These are phyloP conservation scores for Helleia helle DNA, from an alignment of 2,888 invertebrate genomes.

Conservation along the genomic window DNA sequence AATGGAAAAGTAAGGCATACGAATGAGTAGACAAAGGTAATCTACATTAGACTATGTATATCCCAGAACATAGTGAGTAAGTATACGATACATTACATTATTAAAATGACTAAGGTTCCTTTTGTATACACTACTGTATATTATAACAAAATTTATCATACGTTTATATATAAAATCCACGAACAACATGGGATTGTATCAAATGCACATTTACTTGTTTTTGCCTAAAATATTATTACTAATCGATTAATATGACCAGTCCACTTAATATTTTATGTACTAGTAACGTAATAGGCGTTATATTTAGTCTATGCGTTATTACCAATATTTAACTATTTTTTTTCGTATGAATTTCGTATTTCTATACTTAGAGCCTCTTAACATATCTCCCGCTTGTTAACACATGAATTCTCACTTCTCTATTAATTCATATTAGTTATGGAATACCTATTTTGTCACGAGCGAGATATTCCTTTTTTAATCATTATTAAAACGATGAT, in stretches of 20 bases:
- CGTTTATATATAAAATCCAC: background rate
- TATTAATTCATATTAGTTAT: too few relatives aligned
- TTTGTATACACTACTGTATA: background rate
- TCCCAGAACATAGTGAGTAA: background rate
- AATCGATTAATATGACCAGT: background rate
- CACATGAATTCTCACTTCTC: too few relatives aligned
- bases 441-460: too few relatives aligned
- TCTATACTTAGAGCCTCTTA: constrained; percentile 10
- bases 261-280: background rate
- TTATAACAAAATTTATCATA: background rate
- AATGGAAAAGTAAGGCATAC: background rate
- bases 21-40: too few relatives aligned
- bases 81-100: background rate
- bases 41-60: background rate
- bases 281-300: constrained; percentile 1
- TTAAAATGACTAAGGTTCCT: background rate
- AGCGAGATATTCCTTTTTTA: too few relatives aligned
- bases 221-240: background rate
- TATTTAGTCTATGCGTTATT: constrained; percentile 2
- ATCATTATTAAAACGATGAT: too few relatives aligned
- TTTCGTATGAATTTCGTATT: background rate
- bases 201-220: background rate
- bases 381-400: constrained; percentile 9
- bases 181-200: constrained; percentile 5
- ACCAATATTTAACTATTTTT: constrained; percentile 1